Base-by-base conservation (phyloP, 2,888 invertebrate species). In the Platypus cylindrus region DNA sequence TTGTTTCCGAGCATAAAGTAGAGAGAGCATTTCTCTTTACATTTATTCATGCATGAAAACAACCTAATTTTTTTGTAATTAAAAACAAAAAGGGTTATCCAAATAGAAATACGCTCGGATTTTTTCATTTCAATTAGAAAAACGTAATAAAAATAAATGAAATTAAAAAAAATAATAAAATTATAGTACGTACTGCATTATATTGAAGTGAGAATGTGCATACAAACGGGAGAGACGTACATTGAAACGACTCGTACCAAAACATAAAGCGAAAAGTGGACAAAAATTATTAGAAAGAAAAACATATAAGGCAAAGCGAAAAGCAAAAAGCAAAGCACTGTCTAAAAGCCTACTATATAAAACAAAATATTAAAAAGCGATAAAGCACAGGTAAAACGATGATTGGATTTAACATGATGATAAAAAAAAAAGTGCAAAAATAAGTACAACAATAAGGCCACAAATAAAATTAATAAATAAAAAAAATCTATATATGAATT, bases 71-170 rank as follows among this genome's bases (percentile, higher is more conserved):
- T n/a, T n/a, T n/a, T n/a, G n/a, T n/a, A 30, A 30, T 15, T 29
- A 34, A 31, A 34, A 35, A 17, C 8, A 34, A 52, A 53, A 58
- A 58, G 62, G 60, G 60, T 62, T 60, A 61, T 60, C 60, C 60
- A 62, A 59, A 55, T n/a, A n/a, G n/a, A n/a, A n/a, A n/a, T n/a
- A n/a, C n/a, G n/a, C n/a, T n/a, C n/a, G n/a, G n/a, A n/a, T n/a
- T n/a, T n/a, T n/a, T n/a, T n/a, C n/a, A n/a, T n/a, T n/a, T n/a
- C n/a, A n/a, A n/a, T 41, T 49, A 49, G 49, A 55, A 53, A 51
- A 53, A 51, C 49, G 51, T 48, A 54, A 53, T 48, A 47, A 47
- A 49, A 46, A 50, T 37, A 32, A 35, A 27, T 40, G 14, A 16
- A 14, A n/a, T 30, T 15, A 17, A 30, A 32, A 32, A 8, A 25